phyloP scores from a whole-genome alignment of 2,113 vertebrate genomes.

The Urocolius indicus region DNA sequence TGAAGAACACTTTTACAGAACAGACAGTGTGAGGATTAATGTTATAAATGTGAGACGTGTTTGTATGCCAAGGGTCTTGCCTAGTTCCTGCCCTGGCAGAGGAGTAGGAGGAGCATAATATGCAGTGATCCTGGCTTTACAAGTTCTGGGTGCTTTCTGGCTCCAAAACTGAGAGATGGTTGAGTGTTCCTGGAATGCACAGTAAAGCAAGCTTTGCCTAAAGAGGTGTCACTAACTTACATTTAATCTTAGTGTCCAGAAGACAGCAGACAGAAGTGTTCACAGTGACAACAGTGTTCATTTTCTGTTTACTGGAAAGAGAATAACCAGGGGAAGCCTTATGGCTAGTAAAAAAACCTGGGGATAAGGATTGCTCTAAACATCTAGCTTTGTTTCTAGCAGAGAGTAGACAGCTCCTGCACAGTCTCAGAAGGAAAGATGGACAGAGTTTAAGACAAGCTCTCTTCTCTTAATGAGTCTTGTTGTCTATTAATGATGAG shows the following conservation, averaged over 20 bases:
- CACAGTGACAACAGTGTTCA: too few relatives aligned
- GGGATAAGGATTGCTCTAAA: background rate
- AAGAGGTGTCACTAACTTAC: background rate
- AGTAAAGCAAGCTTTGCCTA: background rate
- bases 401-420: background rate
- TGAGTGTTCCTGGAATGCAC: background rate
- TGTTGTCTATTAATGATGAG: background rate
- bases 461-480: background rate
- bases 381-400: background rate
- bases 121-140: background rate
- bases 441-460: background rate
- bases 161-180: background rate
- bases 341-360: background rate
- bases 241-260: background rate
- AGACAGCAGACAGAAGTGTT: background rate
- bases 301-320: background rate
- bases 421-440: background rate
- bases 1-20: background rate
- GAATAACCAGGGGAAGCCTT: background rate
- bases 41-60: background rate
- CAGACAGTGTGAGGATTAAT: rapidly evolving
- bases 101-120: background rate
- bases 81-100: background rate
- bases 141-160: background rate
- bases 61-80: background rate